These are phyloP conservation scores for Ageneiosus marmoratus DNA, from an alignment of 2,113 vertebrate species.

Conservation along the genomic window DNA sequence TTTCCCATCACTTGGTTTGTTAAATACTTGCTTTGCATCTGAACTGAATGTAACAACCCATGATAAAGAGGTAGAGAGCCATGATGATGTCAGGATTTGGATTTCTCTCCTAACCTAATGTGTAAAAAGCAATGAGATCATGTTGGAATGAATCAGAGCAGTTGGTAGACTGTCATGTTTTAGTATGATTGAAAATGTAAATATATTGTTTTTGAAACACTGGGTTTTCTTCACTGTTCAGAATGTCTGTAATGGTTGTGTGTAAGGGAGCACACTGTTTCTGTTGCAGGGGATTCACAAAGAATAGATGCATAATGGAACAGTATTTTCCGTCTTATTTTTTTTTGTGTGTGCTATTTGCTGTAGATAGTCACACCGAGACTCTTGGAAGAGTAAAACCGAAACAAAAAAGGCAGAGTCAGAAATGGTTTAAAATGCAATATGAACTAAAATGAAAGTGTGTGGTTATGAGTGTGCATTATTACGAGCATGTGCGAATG, in stretches of 20 bases:
- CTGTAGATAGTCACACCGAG: background rate
- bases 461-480: background rate
- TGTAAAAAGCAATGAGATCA: background rate
- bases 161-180: background rate
- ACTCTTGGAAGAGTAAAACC: background rate
- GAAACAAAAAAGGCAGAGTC: background rate
- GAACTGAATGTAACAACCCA: background rate
- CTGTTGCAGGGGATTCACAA: background rate
- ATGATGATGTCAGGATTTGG: background rate
- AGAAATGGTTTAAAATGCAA: background rate
- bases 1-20: background rate
- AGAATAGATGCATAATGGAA: background rate
- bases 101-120: background rate
- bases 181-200: background rate
- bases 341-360: background rate
- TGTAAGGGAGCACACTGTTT: background rate
- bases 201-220: background rate
- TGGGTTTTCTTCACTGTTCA: background rate
- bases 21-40: background rate
- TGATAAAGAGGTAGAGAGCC: background rate
- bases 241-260: background rate
- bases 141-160: background rate
- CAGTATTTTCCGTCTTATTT: background rate
- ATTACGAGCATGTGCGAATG: background rate
- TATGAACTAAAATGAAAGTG: background rate